Percentiles rank a stretch among this genome's conserved stretches.
phyloP scores from a whole-genome alignment of 2,113 vertebrate species.

The Podocnemis expansa region DNA sequence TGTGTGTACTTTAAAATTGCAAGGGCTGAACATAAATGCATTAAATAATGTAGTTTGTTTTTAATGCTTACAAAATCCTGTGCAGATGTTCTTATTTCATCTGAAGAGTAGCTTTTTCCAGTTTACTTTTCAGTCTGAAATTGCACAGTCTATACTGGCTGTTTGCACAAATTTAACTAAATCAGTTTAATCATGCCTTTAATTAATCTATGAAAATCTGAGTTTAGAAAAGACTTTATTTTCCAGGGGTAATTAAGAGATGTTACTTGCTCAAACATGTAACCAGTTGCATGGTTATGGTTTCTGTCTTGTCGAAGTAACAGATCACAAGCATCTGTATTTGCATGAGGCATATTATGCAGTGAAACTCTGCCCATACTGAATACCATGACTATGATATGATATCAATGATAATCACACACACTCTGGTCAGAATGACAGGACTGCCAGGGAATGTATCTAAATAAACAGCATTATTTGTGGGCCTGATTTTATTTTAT shows the following conservation, averaged over 20 bases:
- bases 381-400: neutral
- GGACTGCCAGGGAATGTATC: slow-evolving; percentile 29
- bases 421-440: neutral
- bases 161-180: neutral
- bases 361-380: neutral
- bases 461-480: slow-evolving; percentile 43
- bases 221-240: neutral
- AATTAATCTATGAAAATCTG: neutral
- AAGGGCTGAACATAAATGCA: neutral
- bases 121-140: neutral
- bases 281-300: slow-evolving; percentile 70
- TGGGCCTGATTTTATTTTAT: neutral
- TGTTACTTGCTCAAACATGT: slow-evolving; percentile 39
- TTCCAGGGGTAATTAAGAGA: slow-evolving; percentile 3
- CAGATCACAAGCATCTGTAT: slow-evolving; percentile 56
- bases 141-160: neutral
- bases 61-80: neutral
- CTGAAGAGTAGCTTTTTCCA: neutral
- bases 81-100: neutral
- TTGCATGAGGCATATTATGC: slow-evolving; percentile 40
- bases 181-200: neutral
- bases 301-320: slow-evolving; percentile 68
- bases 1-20: neutral
- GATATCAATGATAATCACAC: slow-evolving; percentile 29
- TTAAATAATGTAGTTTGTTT: neutral